Evolutionary conservation across 2,797 vertebrate species (phyloP), one percentile per base, ranked within the genome.

Genomic region (Betta splendens): DNA sequence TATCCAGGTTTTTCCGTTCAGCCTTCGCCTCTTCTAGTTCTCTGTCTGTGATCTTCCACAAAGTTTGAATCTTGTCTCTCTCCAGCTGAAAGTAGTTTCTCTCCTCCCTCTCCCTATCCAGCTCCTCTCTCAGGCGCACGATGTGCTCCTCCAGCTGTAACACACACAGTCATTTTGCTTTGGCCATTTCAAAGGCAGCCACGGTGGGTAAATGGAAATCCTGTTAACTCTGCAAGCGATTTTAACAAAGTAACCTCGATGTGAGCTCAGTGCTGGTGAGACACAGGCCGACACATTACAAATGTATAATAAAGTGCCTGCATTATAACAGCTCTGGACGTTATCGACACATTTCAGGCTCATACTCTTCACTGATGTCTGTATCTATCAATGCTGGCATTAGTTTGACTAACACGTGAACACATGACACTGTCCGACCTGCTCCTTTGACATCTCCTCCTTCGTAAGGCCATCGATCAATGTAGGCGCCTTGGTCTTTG

Each of bases 51-150:
- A 94, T 88, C 37, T 94, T 91, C 92, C 92, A 92, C 79, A 93
- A 95, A 5, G 71, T 88, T 65, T 92, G 89, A 49, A 96, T 92
- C 74, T 91, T 94, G 80, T 94, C 93, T 0, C 93, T 85, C 71
- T 98, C 94, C 77, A 95, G 85, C 86, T 98, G 95, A 72, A 96
- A 96, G 29, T 93, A 96, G 84, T 93, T 98, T 9, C 94, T 92
- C 55, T 98, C 96, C 64, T 95, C 93, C 31, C 94, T 87, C 53
- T 95, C 94, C 1, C 92, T 83, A 26, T 97, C 94, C 76, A 98
- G 87, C 76, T 97, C 94, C 65, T 95, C 91, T 15, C 90, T 85
- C 5, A 96, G 83, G 0, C 55, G 90, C 0, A 9, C 11, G 0
- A 94, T 68, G 2, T 97, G 91, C 7, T 94, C 89, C 61, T 94